Evolutionary conservation across 2,797 vertebrate species (phyloP).

Genomic region (Rallus crepitans): DNA sequence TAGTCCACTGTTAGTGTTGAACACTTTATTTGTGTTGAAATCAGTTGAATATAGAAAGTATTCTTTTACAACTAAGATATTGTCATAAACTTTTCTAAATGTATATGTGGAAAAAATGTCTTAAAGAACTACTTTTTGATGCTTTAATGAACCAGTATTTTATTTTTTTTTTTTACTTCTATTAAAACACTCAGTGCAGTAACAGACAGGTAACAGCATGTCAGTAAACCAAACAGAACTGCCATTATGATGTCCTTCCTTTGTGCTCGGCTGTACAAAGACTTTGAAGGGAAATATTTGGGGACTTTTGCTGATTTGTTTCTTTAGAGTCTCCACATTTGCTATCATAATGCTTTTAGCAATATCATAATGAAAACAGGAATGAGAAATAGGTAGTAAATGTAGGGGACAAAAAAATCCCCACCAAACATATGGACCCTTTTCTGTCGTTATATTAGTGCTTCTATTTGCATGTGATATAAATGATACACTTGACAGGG

Average conservation of each 20-base stretch:
- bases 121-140: background rate
- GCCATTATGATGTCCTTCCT: background rate
- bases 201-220: background rate
- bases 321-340: background rate
- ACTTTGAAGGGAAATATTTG: background rate
- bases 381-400: background rate
- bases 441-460: slow-evolving; percentile 45
- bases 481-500: slow-evolving; percentile 42
- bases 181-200: background rate
- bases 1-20: background rate
- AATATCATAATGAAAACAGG: background rate
- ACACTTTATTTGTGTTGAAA: background rate
- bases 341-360: background rate
- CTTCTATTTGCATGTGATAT: background rate
- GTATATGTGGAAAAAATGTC: background rate
- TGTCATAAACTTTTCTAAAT: background rate
- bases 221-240: background rate
- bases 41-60: background rate
- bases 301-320: background rate
- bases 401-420: background rate
- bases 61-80: background rate
- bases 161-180: background rate
- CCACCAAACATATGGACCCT: background rate
- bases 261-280: background rate
- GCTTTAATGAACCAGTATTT: background rate